These are phyloP conservation scores for Hipparchia semele DNA, from an alignment of 2,888 invertebrate species.

Conservation along the genomic window DNA sequence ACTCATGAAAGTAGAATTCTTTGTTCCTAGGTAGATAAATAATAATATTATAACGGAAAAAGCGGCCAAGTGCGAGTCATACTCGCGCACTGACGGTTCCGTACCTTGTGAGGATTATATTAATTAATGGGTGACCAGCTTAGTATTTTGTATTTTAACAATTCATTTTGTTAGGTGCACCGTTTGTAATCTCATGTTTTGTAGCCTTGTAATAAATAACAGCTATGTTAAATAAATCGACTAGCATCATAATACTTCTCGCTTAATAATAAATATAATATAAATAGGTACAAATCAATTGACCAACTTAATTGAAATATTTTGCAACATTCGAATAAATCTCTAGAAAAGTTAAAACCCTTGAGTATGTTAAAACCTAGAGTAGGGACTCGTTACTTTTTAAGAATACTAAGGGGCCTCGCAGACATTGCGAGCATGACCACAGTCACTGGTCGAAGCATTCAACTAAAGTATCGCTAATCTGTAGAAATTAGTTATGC, in stretches of 20 bases:
- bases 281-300: slow-evolving; percentile 42
- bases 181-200: slow-evolving; percentile 1
- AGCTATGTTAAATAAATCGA: slow-evolving; percentile 57
- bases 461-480: too few relatives aligned
- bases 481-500: neutral
- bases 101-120: neutral
- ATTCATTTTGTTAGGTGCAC: neutral
- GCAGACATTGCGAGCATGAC: too few relatives aligned
- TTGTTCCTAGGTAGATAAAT: too few relatives aligned
- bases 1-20: too few relatives aligned
- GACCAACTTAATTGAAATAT: slow-evolving; percentile 55
- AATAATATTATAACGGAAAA: too few relatives aligned
- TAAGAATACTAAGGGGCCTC: too few relatives aligned
- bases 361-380: neutral
- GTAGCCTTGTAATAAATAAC: slow-evolving; percentile 32
- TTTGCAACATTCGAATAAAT: slow-evolving; percentile 14
- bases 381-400: neutral
- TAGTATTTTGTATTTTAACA: neutral
- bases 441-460: too few relatives aligned
- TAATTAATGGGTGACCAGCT: neutral
- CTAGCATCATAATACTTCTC: slow-evolving; percentile 80
- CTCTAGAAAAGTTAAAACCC: neutral
- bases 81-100: too few relatives aligned
- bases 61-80: too few relatives aligned
- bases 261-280: slow-evolving; percentile 39